Conservation (phyloP, 2,113 vertebrate genomes). For the Mastomys natalensis region DNA sequence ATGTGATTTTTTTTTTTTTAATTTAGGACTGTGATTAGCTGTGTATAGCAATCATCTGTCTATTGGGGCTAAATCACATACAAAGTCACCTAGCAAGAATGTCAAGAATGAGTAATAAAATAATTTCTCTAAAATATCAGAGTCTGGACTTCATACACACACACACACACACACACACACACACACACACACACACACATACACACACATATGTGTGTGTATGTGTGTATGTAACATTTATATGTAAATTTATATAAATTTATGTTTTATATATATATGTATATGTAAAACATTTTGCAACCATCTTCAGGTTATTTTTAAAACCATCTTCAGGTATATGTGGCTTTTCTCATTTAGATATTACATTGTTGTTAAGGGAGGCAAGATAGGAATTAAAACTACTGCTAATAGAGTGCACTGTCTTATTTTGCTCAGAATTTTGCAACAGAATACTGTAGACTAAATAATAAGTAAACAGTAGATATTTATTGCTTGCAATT, state of each 20-base stretch:
- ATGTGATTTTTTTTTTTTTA: neutral
- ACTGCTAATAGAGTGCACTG: fast-evolving
- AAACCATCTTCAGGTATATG: neutral
- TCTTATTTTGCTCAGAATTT: neutral
- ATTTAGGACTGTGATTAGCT: neutral
- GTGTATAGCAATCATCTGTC: neutral
- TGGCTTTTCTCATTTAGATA: neutral
- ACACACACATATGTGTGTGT: no score
- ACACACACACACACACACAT: neutral
- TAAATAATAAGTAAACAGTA: no score
- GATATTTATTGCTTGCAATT: neutral
- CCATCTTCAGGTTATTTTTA: neutral
- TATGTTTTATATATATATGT: no score
- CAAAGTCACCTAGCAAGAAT: neutral
- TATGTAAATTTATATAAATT: no score
- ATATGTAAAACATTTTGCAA: no score
- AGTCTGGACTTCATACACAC: neutral
- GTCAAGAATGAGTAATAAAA: neutral
- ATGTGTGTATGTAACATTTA: no score
- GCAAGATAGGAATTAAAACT: neutral
- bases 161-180: no score
- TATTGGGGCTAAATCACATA: neutral
- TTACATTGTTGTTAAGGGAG: neutral
- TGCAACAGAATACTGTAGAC: no score
- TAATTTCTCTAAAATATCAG: neutral